Evolutionary conservation across 2,113 vertebrate genomes (phyloP).

Genomic region (Bubalus kerabau): DNA sequence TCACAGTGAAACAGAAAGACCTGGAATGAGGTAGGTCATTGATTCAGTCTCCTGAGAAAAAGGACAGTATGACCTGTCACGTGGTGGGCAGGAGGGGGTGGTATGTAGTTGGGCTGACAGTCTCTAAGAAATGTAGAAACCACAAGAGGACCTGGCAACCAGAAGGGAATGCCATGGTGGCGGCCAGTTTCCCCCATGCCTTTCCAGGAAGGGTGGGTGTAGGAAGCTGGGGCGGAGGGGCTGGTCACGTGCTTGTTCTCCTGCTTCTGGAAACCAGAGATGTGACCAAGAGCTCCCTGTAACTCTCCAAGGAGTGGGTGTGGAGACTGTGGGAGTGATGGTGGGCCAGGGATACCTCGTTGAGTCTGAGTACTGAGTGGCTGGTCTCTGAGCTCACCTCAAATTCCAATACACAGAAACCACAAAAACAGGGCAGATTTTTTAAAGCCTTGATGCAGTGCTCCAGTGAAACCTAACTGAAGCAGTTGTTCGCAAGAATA

Average conservation of each 20-base stretch:
- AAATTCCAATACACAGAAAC: background rate
- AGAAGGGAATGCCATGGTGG: background rate
- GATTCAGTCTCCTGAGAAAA: slow-evolving; percentile 21
- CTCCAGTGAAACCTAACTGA: background rate
- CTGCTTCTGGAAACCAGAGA: background rate
- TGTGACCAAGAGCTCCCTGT: background rate
- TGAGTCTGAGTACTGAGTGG: background rate
- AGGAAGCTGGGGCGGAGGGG: background rate
- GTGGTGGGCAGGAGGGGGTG: background rate
- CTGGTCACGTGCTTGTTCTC: background rate
- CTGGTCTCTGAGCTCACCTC: background rate
- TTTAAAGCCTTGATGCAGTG: background rate
- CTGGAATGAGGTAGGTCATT: background rate
- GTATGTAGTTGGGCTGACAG: background rate
- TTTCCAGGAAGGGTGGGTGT: background rate
- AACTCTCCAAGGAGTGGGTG: background rate
- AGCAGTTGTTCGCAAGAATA: background rate
- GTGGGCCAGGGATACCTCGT: background rate
- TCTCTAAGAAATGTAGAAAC: background rate
- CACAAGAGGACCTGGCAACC: background rate
- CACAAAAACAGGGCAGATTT: background rate
- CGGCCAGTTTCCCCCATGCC: background rate
- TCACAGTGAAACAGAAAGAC: slow-evolving; percentile 30
- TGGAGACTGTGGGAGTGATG: background rate
- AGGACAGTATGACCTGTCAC: background rate